Evolutionary conservation across 2,113 vertebrate genomes (phyloP).

Genomic region (Hucho hucho): DNA sequence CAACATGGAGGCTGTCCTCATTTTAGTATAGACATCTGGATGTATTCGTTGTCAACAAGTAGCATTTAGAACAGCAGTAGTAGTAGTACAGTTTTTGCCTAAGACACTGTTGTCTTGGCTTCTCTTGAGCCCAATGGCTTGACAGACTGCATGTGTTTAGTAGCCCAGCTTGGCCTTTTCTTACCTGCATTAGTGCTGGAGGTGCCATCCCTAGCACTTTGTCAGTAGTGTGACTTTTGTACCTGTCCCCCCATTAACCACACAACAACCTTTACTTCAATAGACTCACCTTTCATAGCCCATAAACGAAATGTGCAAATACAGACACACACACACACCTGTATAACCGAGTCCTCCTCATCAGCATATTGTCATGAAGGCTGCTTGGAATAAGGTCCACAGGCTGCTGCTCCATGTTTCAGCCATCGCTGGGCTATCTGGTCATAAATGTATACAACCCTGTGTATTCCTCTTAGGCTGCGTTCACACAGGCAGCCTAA

Average conservation of each 20-base stretch:
- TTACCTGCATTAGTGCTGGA: slow-evolving; percentile 53
- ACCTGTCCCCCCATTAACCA: slow-evolving; percentile 15
- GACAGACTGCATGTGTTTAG: slow-evolving; percentile 17
- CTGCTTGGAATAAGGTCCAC: slow-evolving; percentile 53
- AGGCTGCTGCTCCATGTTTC: slow-evolving; percentile 49
- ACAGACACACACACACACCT: slow-evolving; percentile 18
- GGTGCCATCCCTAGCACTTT: slow-evolving; percentile 42
- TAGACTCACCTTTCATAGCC: slow-evolving; percentile 12
- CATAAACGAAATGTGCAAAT: background rate
- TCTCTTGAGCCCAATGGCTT: background rate
- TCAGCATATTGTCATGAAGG: slow-evolving; percentile 54
- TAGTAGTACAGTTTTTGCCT: background rate
- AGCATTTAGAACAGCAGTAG: slow-evolving; percentile 36
- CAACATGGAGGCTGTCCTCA: slow-evolving; percentile 19
- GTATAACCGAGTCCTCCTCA: slow-evolving; percentile 35
- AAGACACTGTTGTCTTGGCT: slow-evolving; percentile 9
- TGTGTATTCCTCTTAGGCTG: too few species aligned
- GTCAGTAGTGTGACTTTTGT: slow-evolving; percentile 36
- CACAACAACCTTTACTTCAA: slow-evolving; percentile 17
- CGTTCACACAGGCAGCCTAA: too few species aligned
- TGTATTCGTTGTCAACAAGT: slow-evolving; percentile 49
- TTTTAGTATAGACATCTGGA: slow-evolving; percentile 52
- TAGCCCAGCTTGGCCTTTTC: slow-evolving; percentile 1
- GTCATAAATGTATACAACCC: slow-evolving; percentile 32
- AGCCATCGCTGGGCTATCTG: slow-evolving; percentile 2